Evolutionary conservation across 1,140 invertebrate genomes (phyloP).

Genomic region (Zophobas atratus): DNA sequence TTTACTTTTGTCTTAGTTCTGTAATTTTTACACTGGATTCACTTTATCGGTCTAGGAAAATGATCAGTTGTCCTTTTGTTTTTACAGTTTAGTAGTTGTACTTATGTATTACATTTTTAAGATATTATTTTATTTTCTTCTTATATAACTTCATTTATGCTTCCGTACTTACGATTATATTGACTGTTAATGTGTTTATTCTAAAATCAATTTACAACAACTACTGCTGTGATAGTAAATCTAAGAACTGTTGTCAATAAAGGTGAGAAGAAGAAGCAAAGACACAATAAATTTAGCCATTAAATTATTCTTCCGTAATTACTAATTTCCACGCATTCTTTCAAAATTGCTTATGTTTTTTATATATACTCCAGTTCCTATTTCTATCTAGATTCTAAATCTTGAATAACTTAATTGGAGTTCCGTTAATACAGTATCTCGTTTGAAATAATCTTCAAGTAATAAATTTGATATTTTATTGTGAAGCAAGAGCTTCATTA

Average conservation of each 20-base stretch:
- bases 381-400: no score
- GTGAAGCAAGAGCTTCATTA: no score
- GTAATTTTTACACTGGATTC: background rate
- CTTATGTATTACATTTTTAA: conserved; percentile 46
- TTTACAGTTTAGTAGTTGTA: conserved; percentile 60
- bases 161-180: conserved; percentile 16
- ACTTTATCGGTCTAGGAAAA: background rate
- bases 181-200: conserved; percentile 11
- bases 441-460: no score
- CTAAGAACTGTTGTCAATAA: conserved; percentile 47
- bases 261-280: conserved; percentile 9
- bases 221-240: conserved; percentile 63
- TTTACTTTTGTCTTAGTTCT: background rate
- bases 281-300: background rate
- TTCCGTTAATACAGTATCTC: no score
- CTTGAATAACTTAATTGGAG: no score
- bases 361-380: no score
- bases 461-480: no score
- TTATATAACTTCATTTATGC: background rate
- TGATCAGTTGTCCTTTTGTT: background rate
- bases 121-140: background rate
- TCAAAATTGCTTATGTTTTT: no score
- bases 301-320: no score
- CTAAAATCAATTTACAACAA: conserved; percentile 55
- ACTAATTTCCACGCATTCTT: no score